phyloP scores from a whole-genome alignment of 2,888 invertebrate genomes.

The Alloplasta piceator region DNA sequence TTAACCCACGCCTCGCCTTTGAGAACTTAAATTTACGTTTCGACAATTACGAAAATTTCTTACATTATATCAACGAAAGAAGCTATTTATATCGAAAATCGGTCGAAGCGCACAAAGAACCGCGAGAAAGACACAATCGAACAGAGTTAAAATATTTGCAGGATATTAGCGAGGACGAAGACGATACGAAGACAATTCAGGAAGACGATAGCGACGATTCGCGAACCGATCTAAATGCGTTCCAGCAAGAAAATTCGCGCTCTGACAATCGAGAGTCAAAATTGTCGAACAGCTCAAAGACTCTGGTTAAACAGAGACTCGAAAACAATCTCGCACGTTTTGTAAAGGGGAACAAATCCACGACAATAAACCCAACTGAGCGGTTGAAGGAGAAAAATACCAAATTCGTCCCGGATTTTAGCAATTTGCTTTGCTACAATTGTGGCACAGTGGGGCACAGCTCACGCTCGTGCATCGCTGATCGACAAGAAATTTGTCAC shows the following conservation, averaged over 20 bases:
- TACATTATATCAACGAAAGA: too few species aligned
- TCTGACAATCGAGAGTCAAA: background rate
- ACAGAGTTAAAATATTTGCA: background rate
- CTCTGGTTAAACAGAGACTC: conserved; percentile 36
- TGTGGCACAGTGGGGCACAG: conserved; percentile 39
- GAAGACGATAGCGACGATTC: background rate
- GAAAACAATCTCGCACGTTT: too few species aligned
- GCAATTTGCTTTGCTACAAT: too few species aligned
- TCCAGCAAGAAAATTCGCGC: background rate
- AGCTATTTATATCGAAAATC: too few species aligned
- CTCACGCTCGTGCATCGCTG: conserved; percentile 12
- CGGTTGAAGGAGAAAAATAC: too few species aligned
- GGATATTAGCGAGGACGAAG: background rate
- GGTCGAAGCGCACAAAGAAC: too few species aligned
- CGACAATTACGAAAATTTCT: conserved; percentile 35
- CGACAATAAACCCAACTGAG: background rate
- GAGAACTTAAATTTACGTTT: conserved; percentile 44
- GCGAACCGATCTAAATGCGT: conserved; percentile 5
- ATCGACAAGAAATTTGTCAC: too few species aligned
- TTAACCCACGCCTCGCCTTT: too few species aligned
- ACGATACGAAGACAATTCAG: background rate
- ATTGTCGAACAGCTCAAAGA: conserved; percentile 13
- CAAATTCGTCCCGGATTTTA: too few species aligned
- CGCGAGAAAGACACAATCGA: background rate
- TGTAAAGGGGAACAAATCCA: too few species aligned